A percentile compares a stretch with the other conserved stretches of the same genome.
Evolutionary conservation across 2,888 invertebrate species (phyloP).

Genomic region (Athetis lepigone): DNA sequence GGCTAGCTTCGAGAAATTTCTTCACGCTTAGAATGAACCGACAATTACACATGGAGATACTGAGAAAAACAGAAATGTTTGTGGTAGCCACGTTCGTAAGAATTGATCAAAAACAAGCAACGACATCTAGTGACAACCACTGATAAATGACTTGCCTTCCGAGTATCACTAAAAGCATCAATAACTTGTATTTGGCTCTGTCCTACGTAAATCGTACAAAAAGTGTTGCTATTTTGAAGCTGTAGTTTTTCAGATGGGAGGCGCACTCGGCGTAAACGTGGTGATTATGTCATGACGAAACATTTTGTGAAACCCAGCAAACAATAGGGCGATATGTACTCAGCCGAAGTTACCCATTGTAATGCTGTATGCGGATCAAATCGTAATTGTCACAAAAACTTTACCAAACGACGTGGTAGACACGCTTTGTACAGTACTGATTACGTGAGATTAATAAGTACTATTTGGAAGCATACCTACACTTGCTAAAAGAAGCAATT

Average conservation of each 20-base stretch:
- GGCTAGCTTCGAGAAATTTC: conserved; percentile 41
- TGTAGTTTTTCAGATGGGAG: conserved; percentile 50
- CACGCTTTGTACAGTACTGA: conserved; percentile 38
- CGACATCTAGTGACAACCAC: conserved; percentile 31
- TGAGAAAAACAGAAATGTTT: conserved; percentile 34
- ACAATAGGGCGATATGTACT: conserved; percentile 80
- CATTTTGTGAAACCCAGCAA: conserved; percentile 76
- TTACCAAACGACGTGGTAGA: conserved; percentile 53
- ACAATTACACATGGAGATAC: conserved; percentile 19
- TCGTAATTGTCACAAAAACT: conserved; percentile 78
- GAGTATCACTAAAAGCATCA: conserved; percentile 27
- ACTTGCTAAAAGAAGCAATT: conserved; percentile 36
- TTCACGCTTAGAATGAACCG: conserved; percentile 24
- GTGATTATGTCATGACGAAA: conserved; percentile 79
- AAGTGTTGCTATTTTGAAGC: conserved; percentile 34
- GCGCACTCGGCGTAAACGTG: conserved; percentile 60
- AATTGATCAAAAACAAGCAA: conserved; percentile 10
- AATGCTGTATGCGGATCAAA: conserved; percentile 78
- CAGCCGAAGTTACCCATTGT: conserved; percentile 79
- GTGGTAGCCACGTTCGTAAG: conserved; percentile 1
- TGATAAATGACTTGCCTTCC: conserved; percentile 22
- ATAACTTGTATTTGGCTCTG: conserved; percentile 25
- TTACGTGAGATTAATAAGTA: conserved; percentile 50
- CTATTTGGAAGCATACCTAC: conserved; percentile 33
- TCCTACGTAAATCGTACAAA: conserved; percentile 32